Percentiles rank a stretch among this genome's conserved stretches.
Conservation (phyloP, 2,888 invertebrate genomes). For the Adelphocoris suturalis region DNA sequence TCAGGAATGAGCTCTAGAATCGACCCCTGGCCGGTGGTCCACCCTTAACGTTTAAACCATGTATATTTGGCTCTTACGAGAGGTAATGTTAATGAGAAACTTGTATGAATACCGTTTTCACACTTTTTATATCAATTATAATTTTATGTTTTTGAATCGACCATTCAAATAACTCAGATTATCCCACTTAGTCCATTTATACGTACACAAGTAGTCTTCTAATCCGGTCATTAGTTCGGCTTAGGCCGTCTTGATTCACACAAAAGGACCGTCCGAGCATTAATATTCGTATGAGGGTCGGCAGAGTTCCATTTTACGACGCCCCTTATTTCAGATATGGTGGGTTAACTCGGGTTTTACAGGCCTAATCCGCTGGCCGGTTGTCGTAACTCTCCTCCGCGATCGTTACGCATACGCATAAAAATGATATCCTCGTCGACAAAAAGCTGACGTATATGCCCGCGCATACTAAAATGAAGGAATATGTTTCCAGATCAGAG, state of each 20-base stretch:
- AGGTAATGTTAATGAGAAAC: too few species aligned
- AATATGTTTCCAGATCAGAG: background rate
- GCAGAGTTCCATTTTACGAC: background rate
- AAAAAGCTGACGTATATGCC: background rate
- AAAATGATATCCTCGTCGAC: background rate
- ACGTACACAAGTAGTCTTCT: background rate
- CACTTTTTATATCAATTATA: too few species aligned
- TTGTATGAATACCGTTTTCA: too few species aligned
- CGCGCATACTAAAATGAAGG: background rate
- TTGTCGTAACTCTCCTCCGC: background rate
- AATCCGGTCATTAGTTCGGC: background rate
- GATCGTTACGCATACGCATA: background rate
- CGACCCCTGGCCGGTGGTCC: too few species aligned
- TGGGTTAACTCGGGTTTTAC: constrained; percentile 6
- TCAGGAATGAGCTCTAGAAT: too few species aligned
- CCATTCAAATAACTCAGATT: too few species aligned
- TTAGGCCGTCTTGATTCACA: background rate
- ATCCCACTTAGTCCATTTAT: background rate
- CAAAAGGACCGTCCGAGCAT: background rate
- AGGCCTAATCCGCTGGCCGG: background rate
- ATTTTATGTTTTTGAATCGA: too few species aligned
- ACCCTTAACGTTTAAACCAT: too few species aligned
- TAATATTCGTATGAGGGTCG: constrained; percentile 2
- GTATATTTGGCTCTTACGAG: too few species aligned
- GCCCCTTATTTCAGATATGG: constrained; percentile 4